These are phyloP conservation scores for Petrophora chlorosata DNA, from an alignment of 2,888 invertebrate genomes.

Conservation along the genomic window DNA sequence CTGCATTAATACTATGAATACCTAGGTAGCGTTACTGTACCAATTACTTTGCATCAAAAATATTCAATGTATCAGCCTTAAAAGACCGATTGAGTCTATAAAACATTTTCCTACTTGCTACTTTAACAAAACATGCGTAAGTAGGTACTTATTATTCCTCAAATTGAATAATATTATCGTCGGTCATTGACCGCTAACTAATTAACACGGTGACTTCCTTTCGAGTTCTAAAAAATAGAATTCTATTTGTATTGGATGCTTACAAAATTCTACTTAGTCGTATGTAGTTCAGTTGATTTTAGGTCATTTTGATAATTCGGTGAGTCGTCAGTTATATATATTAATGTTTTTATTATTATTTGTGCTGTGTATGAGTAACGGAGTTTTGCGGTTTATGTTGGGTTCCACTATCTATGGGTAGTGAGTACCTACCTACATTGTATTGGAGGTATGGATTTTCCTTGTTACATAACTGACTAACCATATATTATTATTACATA, in stretches of 20 bases:
- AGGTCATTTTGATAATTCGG: slow-evolving; percentile 54
- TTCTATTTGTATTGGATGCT: slow-evolving; percentile 49
- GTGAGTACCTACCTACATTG: background rate
- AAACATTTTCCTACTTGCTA: background rate
- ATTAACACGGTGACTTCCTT: slow-evolving; percentile 75
- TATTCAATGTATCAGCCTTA: too few species aligned
- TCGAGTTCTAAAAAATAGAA: slow-evolving; percentile 56
- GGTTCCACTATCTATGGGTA: background rate
- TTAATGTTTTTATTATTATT: slow-evolving; percentile 8
- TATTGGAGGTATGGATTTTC: slow-evolving; percentile 1
- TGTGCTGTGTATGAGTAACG: slow-evolving; percentile 8
- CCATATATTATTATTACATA: too few species aligned
- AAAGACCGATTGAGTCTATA: too few species aligned
- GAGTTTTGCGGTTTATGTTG: slow-evolving; percentile 19
- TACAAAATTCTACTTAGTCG: slow-evolving; percentile 46
- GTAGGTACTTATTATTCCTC: slow-evolving; percentile 27
- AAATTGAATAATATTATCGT: slow-evolving; percentile 51
- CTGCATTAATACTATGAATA: background rate
- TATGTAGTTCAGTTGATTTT: slow-evolving; percentile 50
- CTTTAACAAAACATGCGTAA: slow-evolving; percentile 5
- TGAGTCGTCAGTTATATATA: slow-evolving; percentile 30
- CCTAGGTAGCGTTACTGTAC: background rate
- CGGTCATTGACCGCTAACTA: slow-evolving; percentile 64
- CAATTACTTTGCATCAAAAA: background rate
- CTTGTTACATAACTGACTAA: slow-evolving; percentile 8